phyloP scores from a whole-genome alignment of 2,113 vertebrate species.

The Rhinopomastus cyanomelas region DNA sequence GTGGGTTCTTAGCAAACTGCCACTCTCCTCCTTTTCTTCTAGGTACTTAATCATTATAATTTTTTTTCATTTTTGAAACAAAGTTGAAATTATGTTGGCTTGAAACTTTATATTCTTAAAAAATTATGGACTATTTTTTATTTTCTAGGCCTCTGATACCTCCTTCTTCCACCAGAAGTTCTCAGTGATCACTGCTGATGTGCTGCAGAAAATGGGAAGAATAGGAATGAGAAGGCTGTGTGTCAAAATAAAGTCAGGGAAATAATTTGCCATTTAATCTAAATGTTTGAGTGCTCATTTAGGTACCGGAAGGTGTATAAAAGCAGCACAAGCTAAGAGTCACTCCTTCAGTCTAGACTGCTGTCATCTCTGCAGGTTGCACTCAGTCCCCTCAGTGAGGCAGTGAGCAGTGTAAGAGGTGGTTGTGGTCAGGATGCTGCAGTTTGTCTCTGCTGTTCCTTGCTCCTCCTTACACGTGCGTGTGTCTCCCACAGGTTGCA shows the following conservation, averaged over 20 bases:
- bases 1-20: neutral
- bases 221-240: neutral
- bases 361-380: rapidly evolving
- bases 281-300: neutral
- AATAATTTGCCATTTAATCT: neutral
- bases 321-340: neutral
- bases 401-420: neutral
- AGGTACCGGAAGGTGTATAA: neutral
- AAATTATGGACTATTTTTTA: neutral
- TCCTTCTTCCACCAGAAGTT: neutral
- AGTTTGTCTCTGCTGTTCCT: neutral
- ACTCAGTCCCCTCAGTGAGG: neutral
- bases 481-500: neutral
- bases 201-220: neutral
- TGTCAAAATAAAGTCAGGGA: neutral
- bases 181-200: neutral
- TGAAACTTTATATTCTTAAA: neutral
- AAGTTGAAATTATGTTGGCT: neutral
- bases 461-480: neutral
- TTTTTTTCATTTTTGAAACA: neutral
- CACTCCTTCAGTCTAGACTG: neutral
- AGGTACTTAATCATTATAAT: neutral
- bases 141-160: neutral
- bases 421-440: rapidly evolving
- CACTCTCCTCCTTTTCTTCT: neutral